Conservation (phyloP, 1,140 invertebrate species). For the Nephila pilipes region DNA sequence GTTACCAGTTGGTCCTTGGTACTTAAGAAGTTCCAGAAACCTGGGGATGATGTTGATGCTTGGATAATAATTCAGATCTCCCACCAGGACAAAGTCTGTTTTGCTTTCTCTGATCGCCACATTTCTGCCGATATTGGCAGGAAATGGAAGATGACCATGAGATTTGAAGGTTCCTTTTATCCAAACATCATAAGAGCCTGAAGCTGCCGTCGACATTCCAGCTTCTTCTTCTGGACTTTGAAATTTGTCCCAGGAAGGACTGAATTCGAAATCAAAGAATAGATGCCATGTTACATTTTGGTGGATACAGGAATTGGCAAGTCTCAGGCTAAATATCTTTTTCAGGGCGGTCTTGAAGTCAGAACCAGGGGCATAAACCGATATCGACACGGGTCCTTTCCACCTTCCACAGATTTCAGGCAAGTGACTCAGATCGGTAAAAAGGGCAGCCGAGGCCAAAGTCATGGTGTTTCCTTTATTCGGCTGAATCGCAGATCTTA, state of each 20-base stretch:
- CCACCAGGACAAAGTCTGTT: conserved; percentile 79
- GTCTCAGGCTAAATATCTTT: conserved; percentile 85
- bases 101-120: conserved; percentile 78
- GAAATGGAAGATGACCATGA: conserved; percentile 79
- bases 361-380: conserved; percentile 88
- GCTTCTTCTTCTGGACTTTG: conserved; percentile 71
- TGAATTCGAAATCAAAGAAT: conserved; percentile 77
- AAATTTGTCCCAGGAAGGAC: conserved; percentile 36
- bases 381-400: conserved; percentile 88
- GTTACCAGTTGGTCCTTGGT: not conserved
- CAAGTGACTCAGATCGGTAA: conserved; percentile 31
- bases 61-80: conserved; percentile 80
- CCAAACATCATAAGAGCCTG: conserved; percentile 1
- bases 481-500: conserved; percentile 14
- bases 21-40: conserved; percentile 69
- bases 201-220: not conserved
- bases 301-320: conserved; percentile 75
- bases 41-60: conserved; percentile 77
- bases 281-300: conserved; percentile 79
- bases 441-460: conserved; percentile 51
- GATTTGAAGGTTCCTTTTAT: conserved; percentile 52
- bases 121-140: conserved; percentile 80
- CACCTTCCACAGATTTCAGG: conserved; percentile 84
- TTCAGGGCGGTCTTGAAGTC: conserved; percentile 85
- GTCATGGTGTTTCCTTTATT: conserved; percentile 22